A percentile compares a stretch with the other conserved stretches of the same genome.
Conservation (phyloP, 2,113 vertebrate species). For the Tenebrosternarchus preto region DNA sequence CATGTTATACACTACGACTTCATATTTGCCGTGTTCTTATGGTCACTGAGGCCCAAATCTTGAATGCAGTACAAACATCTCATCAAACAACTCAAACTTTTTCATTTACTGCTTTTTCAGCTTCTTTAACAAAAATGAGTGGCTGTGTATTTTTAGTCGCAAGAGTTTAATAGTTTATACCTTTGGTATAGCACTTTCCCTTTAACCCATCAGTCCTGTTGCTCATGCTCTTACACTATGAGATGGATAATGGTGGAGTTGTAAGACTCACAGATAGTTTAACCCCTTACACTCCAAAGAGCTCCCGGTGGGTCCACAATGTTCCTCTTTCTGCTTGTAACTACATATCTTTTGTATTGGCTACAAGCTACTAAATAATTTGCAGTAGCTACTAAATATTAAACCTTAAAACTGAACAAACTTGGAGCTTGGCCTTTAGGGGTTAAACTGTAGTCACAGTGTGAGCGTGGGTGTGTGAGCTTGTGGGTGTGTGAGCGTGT, state of each 20-base stretch:
- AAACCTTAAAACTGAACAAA: too few relatives aligned
- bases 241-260: constrained; percentile 6
- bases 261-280: constrained; percentile 6
- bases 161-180: too few relatives aligned
- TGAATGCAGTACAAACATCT: neutral
- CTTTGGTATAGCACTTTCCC: neutral
- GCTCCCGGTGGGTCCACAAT: too few relatives aligned
- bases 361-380: too few relatives aligned
- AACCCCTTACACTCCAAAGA: neutral
- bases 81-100: neutral
- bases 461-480: too few relatives aligned
- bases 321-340: neutral
- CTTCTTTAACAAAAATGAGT: neutral
- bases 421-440: too few relatives aligned
- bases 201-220: constrained; percentile 23
- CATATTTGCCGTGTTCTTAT: neutral
- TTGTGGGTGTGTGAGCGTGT: neutral
- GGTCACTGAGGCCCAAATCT: neutral
- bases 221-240: constrained; percentile 2
- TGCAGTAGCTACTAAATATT: too few relatives aligned
- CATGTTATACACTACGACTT: neutral
- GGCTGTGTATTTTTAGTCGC: neutral
- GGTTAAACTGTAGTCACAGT: too few relatives aligned
- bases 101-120: neutral
- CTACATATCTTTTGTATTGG: too few relatives aligned